Percentiles rank a stretch among this genome's conserved stretches.
Evolutionary conservation across 2,888 invertebrate species (phyloP).

Genomic region (Philonicus albiceps): DNA sequence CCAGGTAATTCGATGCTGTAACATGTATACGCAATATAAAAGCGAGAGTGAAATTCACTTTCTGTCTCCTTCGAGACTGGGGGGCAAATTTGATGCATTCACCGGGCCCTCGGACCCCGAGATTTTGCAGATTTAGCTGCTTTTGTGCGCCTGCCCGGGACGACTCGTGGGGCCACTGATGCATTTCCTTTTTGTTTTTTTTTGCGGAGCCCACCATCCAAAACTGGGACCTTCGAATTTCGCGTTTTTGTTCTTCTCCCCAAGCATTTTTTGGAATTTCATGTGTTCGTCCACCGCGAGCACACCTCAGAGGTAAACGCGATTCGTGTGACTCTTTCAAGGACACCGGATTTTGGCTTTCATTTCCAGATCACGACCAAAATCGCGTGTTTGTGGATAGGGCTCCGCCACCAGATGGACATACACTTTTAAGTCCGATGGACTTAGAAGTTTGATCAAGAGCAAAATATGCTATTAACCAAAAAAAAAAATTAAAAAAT

Average conservation of each 20-base stretch:
- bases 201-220: neutral
- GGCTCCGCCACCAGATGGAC: neutral
- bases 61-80: conserved; percentile 2
- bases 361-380: conserved; percentile 28
- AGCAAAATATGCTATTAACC: neutral
- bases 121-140: neutral
- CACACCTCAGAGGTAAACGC: neutral
- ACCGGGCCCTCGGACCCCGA: neutral
- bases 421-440: neutral
- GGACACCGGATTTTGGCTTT: conserved; percentile 28
- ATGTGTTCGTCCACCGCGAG: neutral
- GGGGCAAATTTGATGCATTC: neutral
- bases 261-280: neutral
- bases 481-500: neutral
- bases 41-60: conserved; percentile 20
- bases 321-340: conserved; percentile 23
- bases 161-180: neutral
- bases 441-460: neutral
- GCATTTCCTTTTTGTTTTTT: neutral
- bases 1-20: neutral
- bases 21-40: neutral
- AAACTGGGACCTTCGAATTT: neutral
- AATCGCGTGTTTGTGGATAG: neutral
- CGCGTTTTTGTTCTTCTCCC: neutral
- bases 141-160: neutral